These are phyloP conservation scores for Prunella strophiata DNA, from an alignment of 2,797 vertebrate species.

Conservation along the genomic window DNA sequence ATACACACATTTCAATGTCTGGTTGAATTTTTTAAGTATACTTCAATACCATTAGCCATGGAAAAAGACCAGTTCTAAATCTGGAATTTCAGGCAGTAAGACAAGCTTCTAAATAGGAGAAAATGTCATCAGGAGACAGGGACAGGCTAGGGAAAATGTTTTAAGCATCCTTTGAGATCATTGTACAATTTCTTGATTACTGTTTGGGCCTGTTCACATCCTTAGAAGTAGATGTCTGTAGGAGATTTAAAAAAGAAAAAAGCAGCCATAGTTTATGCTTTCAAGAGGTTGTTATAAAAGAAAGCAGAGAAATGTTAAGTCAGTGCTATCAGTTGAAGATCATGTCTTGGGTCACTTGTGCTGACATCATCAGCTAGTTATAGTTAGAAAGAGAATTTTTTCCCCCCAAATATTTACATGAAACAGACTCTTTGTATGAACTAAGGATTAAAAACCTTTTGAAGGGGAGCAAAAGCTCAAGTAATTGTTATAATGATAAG, in stretches of 20 bases:
- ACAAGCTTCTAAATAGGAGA: not conserved
- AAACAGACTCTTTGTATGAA: not conserved
- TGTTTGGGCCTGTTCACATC: not conserved
- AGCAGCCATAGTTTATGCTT: not conserved
- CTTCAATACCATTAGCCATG: not conserved
- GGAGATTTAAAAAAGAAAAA: not conserved
- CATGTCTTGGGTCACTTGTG: not conserved
- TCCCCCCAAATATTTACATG: not conserved
- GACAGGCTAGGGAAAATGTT: not conserved
- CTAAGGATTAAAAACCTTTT: not conserved
- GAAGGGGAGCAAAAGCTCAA: not conserved
- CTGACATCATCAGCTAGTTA: not conserved
- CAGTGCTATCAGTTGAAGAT: not conserved
- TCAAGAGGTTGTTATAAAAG: not conserved
- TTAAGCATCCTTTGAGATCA: not conserved
- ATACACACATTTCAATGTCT: not conserved
- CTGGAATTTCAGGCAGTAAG: not conserved
- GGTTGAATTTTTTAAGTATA: not conserved
- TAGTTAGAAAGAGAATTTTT: not conserved
- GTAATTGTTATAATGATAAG: not conserved
- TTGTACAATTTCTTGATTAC: not conserved
- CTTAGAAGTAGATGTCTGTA: not conserved
- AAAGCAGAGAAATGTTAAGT: not conserved
- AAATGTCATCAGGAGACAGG: not conserved
- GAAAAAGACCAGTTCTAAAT: not conserved